Evolutionary conservation across 1,140 invertebrate species (phyloP).

Genomic region (Bacillus rossius): DNA sequence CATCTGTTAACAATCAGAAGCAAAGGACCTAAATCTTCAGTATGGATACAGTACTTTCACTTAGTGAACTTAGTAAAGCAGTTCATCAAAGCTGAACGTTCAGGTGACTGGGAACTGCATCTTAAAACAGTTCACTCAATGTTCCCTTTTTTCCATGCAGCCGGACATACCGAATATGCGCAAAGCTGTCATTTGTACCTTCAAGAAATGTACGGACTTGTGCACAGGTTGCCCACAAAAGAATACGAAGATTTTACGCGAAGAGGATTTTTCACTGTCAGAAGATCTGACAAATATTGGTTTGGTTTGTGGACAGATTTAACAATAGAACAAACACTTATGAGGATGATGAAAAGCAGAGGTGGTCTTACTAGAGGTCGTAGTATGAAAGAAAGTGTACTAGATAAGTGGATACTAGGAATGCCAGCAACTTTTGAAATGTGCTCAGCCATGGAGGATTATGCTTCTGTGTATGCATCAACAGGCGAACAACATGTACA

Average conservation of each 20-base stretch:
- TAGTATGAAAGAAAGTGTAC: neutral
- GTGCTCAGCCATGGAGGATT: no score
- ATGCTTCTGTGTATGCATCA: no score
- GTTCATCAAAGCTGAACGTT: slow-evolving; percentile 39
- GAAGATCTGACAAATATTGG: neutral
- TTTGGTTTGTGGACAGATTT: slow-evolving; percentile 1
- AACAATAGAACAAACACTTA: slow-evolving; percentile 10
- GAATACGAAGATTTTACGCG: no score
- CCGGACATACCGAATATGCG: slow-evolving; percentile 37
- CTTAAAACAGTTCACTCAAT: slow-evolving; percentile 34
- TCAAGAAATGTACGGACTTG: slow-evolving; percentile 15
- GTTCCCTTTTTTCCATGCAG: slow-evolving; percentile 40
- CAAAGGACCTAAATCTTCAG: slow-evolving; percentile 34
- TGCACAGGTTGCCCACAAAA: no score
- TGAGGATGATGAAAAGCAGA: slow-evolving; percentile 8
- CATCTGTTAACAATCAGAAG: slow-evolving; percentile 20
- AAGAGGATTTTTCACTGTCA: slow-evolving; percentile 4
- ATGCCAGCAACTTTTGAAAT: no score
- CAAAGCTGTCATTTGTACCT: slow-evolving; percentile 34
- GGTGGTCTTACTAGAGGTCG: slow-evolving; percentile 1
- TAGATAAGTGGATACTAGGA: slow-evolving; percentile 6
- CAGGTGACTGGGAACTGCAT: slow-evolving; percentile 34
- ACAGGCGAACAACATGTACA: no score
- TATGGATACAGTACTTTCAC: slow-evolving; percentile 43
- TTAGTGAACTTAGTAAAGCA: slow-evolving; percentile 35